These are phyloP conservation scores for Dicycla oo DNA, from an alignment of 2,888 invertebrate species.

Conservation along the genomic window DNA sequence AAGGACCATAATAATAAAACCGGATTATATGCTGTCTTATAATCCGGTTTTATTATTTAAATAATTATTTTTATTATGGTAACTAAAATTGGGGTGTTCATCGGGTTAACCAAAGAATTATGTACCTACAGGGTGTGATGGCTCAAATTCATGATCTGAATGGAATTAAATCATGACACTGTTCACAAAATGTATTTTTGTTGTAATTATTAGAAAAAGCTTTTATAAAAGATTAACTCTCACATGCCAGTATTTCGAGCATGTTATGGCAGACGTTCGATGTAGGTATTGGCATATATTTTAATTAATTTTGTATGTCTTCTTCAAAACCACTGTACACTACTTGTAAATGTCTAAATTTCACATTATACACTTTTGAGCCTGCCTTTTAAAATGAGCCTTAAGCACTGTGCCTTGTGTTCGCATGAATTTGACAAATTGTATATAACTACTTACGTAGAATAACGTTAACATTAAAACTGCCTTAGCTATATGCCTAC, in stretches of 20 bases:
- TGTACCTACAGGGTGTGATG: conserved; percentile 57
- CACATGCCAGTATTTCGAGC: conserved; percentile 7
- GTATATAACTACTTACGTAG: conserved; percentile 17
- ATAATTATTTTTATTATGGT: conserved; percentile 16
- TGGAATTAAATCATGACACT: conserved; percentile 57
- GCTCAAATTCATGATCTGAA: conserved; percentile 63
- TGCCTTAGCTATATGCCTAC: background rate
- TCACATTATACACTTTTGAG: background rate
- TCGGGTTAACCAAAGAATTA: conserved; percentile 61
- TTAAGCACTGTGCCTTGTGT: conserved; percentile 54
- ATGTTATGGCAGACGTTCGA: conserved; percentile 5
- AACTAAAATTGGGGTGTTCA: conserved; percentile 27
- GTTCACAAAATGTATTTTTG: conserved; percentile 49
- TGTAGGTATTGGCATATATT: background rate
- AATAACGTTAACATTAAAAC: background rate
- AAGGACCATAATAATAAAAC: background rate
- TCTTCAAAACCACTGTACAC: background rate
- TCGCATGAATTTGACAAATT: conserved; percentile 19
- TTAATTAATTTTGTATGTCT: background rate
- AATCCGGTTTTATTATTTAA: conserved; percentile 4
- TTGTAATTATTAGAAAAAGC: conserved; percentile 18
- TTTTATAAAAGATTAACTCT: background rate
- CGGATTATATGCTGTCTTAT: conserved; percentile 15
- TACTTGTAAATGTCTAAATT: conserved; percentile 12
- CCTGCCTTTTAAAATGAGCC: conserved; percentile 36